Base-by-base conservation (phyloP, 2,113 vertebrate species). In the Oriolus oriolus region DNA sequence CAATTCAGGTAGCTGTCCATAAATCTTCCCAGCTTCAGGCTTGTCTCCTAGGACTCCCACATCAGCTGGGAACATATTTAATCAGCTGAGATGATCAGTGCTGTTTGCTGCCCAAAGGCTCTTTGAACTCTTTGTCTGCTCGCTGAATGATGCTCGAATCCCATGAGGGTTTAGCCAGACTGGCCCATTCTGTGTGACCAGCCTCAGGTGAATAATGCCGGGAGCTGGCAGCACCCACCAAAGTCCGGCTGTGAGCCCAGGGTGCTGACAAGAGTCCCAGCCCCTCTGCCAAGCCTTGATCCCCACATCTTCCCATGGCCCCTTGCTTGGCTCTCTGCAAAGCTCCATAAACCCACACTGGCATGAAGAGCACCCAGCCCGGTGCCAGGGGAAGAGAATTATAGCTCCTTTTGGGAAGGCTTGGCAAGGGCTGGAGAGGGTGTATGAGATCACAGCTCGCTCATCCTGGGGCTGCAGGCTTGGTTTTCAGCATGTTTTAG, bases 41-140 rank as follows among this genome's bases (percentile, higher is more conserved):
- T 70, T 68, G 92, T 97, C 95, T 95, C 97, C 96, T n/a, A 95
- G 97, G 96, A 94, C 80, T 93, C 92, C n/a, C 2, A 4, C 27
- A 74, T 89, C 83, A 35, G 59, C 15, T 77, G 86, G 76, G 81
- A 94, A 93, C 91, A 50, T 80, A 96, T 97, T 89, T 96, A 93
- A 96, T 96, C 95, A 88, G 41, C 84, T 16, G 79, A 71, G 85
- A 91, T 39, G 92, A 96, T 97, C 96, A 73, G 89, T 1, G 21
- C 91, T 30, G 45, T 68, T 93, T 87, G 63, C 10, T 82, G 80
- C 82, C 17, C 33, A 77, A 66, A 78, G 70, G 63, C 86, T 76
- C 87, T 86, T 95, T 96, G 95, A 95, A 84, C 91, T 65, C 93
- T 92, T 96, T 97, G 97, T 96, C 70, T 94, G 30, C 53, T 28